Evolutionary conservation across 2,888 invertebrate species (phyloP).

Genomic region (Lasioglossum pauxillum): DNA sequence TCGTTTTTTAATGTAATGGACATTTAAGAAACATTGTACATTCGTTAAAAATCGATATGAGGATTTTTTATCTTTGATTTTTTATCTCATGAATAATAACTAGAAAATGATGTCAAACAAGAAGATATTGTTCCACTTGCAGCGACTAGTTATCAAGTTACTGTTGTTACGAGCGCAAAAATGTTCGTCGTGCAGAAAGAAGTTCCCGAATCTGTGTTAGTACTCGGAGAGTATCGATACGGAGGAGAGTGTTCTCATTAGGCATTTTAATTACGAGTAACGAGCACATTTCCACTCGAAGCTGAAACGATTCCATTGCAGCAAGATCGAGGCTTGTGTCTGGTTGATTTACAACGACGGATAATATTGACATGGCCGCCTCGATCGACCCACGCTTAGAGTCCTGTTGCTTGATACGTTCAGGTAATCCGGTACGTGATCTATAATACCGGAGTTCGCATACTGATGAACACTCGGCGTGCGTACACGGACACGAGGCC

Average conservation of each 20-base stretch:
- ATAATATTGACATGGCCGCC: slow-evolving; percentile 48
- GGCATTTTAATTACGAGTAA: not conserved
- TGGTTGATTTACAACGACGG: slow-evolving; percentile 52
- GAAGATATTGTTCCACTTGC: too few relatives aligned
- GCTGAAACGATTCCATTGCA: not conserved
- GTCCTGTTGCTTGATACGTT: slow-evolving; percentile 43
- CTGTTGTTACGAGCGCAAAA: too few relatives aligned
- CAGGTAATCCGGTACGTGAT: slow-evolving; percentile 60
- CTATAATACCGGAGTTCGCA: slow-evolving; percentile 51
- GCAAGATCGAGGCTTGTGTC: slow-evolving; percentile 13
- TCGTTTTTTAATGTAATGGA: too few relatives aligned
- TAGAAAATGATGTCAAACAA: too few relatives aligned
- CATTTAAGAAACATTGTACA: too few relatives aligned
- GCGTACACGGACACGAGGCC: not conserved
- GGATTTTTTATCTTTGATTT: too few relatives aligned
- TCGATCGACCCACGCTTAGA: slow-evolving; percentile 53
- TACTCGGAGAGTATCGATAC: not conserved
- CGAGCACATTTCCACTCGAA: not conserved
- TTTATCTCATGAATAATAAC: too few relatives aligned
- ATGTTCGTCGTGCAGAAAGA: not conserved
- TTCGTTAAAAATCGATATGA: too few relatives aligned
- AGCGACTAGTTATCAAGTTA: too few relatives aligned
- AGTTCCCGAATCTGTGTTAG: not conserved
- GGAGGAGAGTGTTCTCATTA: not conserved
- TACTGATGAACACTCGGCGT: slow-evolving; percentile 40